Conservation (phyloP, 2,888 invertebrate species). For the Drosophila lutescens region DNA sequence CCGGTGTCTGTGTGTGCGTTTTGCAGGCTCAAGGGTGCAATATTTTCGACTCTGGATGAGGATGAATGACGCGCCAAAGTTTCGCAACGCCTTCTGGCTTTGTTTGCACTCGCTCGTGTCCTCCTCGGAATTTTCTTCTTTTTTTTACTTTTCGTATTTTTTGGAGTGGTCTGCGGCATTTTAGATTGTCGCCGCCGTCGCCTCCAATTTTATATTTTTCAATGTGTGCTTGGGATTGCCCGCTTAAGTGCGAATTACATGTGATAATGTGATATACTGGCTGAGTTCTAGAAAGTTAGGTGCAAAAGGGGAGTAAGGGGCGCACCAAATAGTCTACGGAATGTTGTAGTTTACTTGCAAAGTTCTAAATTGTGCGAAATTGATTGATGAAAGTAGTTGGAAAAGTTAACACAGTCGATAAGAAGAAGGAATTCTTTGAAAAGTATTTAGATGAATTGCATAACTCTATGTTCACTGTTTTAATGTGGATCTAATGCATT, state of each 20-base stretch:
- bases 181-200: slow-evolving; percentile 28
- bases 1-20: slow-evolving; percentile 39
- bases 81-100: slow-evolving; percentile 77
- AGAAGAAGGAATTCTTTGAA: neutral
- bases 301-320: neutral
- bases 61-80: slow-evolving; percentile 77
- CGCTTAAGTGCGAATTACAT: slow-evolving; percentile 52
- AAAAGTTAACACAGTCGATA: slow-evolving; percentile 15
- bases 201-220: slow-evolving; percentile 13
- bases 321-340: slow-evolving; percentile 15
- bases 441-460: neutral
- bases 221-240: slow-evolving; percentile 44
- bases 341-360: slow-evolving; percentile 17
- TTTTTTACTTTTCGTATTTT: slow-evolving; percentile 13
- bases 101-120: slow-evolving; percentile 62
- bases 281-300: slow-evolving; percentile 9
- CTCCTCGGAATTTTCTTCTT: slow-evolving; percentile 19
- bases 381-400: slow-evolving; percentile 22
- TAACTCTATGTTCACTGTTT: neutral
- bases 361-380: slow-evolving; percentile 34
- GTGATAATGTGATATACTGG: slow-evolving; percentile 19
- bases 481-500: too few species aligned
- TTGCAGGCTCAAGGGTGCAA: slow-evolving; percentile 75
- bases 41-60: slow-evolving; percentile 73
- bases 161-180: slow-evolving; percentile 59